phyloP scores from a whole-genome alignment of 2,888 invertebrate genomes.

The Apeira syringaria region DNA sequence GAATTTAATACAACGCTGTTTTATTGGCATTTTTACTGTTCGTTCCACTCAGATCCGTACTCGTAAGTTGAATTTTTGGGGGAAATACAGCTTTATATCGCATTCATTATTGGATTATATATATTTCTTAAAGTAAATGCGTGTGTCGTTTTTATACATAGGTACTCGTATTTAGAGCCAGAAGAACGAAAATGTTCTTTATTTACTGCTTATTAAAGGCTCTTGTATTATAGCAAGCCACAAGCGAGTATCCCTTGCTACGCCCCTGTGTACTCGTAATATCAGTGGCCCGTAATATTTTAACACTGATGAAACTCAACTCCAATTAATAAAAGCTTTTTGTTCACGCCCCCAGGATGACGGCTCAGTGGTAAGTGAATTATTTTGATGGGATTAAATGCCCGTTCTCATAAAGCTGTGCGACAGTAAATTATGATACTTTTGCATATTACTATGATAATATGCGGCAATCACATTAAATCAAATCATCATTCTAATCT shows the following conservation, averaged over 20 bases:
- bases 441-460: no score
- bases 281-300: conserved; percentile 24
- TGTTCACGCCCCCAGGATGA: conserved; percentile 77
- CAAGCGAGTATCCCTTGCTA: conserved; percentile 10
- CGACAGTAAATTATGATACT: no score
- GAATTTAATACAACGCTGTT: conserved; percentile 29
- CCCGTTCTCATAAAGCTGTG: conserved; percentile 4
- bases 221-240: no score
- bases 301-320: conserved; percentile 33
- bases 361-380: conserved; percentile 79
- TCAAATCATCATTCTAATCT: no score
- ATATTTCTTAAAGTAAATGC: no score
- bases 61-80: conserved; percentile 9
- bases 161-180: no score
- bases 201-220: no score
- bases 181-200: no score
- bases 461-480: no score
- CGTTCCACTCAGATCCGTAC: conserved; percentile 8
- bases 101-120: no score
- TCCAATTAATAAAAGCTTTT: conserved; percentile 51
- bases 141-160: no score
- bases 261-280: conserved; percentile 10
- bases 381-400: conserved; percentile 23
- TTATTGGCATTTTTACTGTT: conserved; percentile 29
- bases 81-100: no score